phyloP scores from a whole-genome alignment of 2,797 vertebrate species.

The Parauchenoglanis ngamensis region DNA sequence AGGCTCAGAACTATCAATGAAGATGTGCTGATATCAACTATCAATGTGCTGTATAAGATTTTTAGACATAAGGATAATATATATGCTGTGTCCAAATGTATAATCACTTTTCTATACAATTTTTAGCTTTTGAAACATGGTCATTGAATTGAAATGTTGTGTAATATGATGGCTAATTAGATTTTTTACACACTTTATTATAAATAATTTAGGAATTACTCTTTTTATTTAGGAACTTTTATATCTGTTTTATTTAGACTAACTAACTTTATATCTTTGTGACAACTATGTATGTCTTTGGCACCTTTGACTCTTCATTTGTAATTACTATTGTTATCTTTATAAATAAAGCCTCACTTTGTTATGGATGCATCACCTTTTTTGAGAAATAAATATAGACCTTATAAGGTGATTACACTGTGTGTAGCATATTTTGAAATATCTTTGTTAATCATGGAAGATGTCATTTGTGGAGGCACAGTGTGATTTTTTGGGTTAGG shows the following conservation, averaged over 20 bases:
- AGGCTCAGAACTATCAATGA: slow-evolving; percentile 53
- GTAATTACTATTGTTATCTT: slow-evolving; percentile 62
- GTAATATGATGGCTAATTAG: slow-evolving; percentile 55
- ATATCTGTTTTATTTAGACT: slow-evolving; percentile 70
- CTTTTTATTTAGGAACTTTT: slow-evolving; percentile 72
- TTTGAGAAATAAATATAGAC: slow-evolving; percentile 67
- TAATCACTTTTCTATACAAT: slow-evolving; percentile 14
- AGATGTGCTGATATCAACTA: not conserved
- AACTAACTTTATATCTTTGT: slow-evolving; percentile 73
- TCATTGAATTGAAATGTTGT: slow-evolving; percentile 55
- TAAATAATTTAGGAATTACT: slow-evolving; percentile 64
- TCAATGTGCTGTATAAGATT: slow-evolving; percentile 66
- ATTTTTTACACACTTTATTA: slow-evolving; percentile 70
- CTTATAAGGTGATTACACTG: not conserved
- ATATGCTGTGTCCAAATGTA: slow-evolving; percentile 65
- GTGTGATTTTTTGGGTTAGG: not conserved
- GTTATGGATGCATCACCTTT: slow-evolving; percentile 61
- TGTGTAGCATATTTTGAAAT: not conserved
- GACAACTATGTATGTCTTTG: slow-evolving; percentile 60
- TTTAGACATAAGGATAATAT: slow-evolving; percentile 70
- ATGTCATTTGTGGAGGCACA: not conserved
- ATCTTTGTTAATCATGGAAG: not conserved
- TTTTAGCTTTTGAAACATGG: slow-evolving; percentile 17
- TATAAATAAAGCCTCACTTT: slow-evolving; percentile 66
- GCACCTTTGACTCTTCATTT: slow-evolving; percentile 64